Base-by-base conservation (phyloP, 2,888 invertebrate genomes). In the Poecilobothrus nobilitatus region DNA sequence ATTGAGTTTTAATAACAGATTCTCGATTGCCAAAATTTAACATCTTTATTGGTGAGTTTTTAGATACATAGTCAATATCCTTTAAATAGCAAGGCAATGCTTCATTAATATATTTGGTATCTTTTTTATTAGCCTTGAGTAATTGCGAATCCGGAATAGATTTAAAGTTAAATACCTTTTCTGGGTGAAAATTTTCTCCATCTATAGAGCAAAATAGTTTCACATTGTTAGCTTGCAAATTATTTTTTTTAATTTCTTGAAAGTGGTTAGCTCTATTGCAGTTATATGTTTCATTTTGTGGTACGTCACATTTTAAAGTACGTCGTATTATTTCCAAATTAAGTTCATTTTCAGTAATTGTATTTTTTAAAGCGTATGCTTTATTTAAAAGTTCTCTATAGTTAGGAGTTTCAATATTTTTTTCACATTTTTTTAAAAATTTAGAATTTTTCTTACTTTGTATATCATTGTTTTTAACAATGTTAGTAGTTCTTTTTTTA, bases 281-380 rank as follows among this genome's bases (percentile, higher is more conserved):
- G 1, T 41, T 34, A 44, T 37, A 62, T 8, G 53, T 21, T 1
- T 27, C 67, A 3, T 62, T 33, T 4, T 21, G 20, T 65, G 61
- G 22, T 15, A 63, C 34, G 2, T 68, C 68, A 66, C 77, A 78
- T 66, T 81, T 80, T 0, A 81, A 73, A 0, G 81, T 79, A 70
- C 80, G 78, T 68, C 81, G 79, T 22, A 81, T 81, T 12, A 81
- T 81, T 74, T 81, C 76, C 72, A 78, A 72, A 71, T 81, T 81
- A 0, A 78, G 71, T 68, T 81, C 81, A 65, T 79, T 76, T 67
- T 81, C 81, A 9, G 80, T 79, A 62, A 78, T 76, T 8, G 80
- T 75, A 69, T 75, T 80, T 2, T 79, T 73, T 66, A 78, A 75
- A 0, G 80, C 77, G 69, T 75, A 73, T 68, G 75, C 78, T 37